phyloP scores from a whole-genome alignment of 2,113 vertebrate species.

The Numida meleagris region DNA sequence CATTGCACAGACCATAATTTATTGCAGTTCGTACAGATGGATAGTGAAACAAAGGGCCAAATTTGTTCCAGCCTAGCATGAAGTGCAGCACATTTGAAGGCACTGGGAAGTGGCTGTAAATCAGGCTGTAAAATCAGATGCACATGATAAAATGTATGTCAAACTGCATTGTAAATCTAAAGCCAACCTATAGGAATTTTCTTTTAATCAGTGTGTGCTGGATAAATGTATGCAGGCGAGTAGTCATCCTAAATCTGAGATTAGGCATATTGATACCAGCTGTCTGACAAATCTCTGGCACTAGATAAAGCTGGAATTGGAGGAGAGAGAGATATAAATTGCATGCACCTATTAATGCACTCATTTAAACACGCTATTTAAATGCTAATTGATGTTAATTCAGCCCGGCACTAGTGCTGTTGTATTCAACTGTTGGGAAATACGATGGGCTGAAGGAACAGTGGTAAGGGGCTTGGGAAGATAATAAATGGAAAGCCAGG shows the following conservation, averaged over 20 bases:
- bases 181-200: constrained; percentile 15
- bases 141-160: constrained; percentile 12
- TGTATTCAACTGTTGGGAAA: neutral
- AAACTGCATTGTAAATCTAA: constrained; percentile 43
- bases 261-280: constrained; percentile 52
- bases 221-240: constrained; percentile 11
- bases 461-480: neutral
- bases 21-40: neutral
- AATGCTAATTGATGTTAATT: constrained; percentile 72
- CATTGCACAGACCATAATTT: neutral
- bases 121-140: constrained; percentile 38
- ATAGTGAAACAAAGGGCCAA: neutral
- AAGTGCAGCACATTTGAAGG: neutral
- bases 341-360: constrained; percentile 25
- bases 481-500: neutral
- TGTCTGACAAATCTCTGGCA: constrained; percentile 44
- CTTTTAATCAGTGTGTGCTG: constrained; percentile 26
- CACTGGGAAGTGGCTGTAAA: neutral
- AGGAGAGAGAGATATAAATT: constrained; percentile 44
- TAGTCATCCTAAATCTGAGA: constrained; percentile 43
- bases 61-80: neutral
- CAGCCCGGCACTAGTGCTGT: neutral
- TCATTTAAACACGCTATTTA: constrained; percentile 62
- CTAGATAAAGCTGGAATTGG: constrained; percentile 31
- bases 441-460: neutral